Base-by-base conservation (phyloP, 1,140 invertebrate species). In the Papilio polyxenes region DNA sequence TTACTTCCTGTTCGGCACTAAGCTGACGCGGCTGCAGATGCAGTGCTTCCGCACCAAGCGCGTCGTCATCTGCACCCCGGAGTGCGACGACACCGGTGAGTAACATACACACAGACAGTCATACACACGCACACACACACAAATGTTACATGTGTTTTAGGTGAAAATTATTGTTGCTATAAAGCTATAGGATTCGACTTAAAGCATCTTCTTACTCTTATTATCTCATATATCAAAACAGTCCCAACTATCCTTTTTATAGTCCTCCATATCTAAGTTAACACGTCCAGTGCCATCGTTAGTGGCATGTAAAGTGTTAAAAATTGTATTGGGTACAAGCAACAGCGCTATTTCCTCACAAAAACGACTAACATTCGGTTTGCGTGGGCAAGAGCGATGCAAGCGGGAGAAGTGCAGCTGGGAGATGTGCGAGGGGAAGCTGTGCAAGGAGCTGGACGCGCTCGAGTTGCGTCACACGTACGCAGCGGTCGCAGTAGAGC, bases 11-110 rank as follows among this genome's bases (percentile, higher is more conserved):
- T 93, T 94, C 84, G 92, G 92, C 9, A 88, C 92, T 2, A 89
- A 92, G 82, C 82, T 94, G 78, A 93, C 92, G 4, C 85, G 88
- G 0, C 87, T 94, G 0, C 92, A 93, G 82, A 93, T 94, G 92
- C 90, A 92, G 81, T 94, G 92, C 75, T 92, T 92, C 86, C 84
- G 90, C 72, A 90, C 89, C 20, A 93, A 90, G 80, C 86, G 89
- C 8, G 83, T 89, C n/a, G 90, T 94, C 9, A 92, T 94, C 56
- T 94, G 92, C 79, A 94, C 92, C n/a, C 92, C 92, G 0, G 92
- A 94, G 78, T 94, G 92, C 53, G 92, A 94, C 75, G 92, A 94
- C 80, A 94, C 92, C 17, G 92, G 92, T 94, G 82, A 82, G 81
- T 56, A 13, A 44, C 7, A n/a, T n/a, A n/a, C n/a, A n/a, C n/a